Evolutionary conservation across 1,140 invertebrate species (phyloP), one percentile per base, ranked within the genome.

Genomic region (Formica selysi): DNA sequence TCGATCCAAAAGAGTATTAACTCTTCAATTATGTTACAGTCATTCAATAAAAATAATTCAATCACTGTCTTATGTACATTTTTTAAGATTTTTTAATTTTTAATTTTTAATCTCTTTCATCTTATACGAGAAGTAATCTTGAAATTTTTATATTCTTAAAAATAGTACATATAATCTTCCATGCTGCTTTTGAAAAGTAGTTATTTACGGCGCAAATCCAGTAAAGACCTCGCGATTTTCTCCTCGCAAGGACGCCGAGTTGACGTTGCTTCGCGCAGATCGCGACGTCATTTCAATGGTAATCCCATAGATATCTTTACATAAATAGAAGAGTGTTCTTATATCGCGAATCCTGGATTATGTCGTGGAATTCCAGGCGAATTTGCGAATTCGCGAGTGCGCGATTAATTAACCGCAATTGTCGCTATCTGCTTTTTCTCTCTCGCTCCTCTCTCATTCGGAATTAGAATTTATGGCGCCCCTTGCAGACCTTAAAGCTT

Each of bases 391-490:
- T 85, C 78, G 62, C 84, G 64, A 22, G n/a, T 65, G 83, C 57
- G 26, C 76, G 76, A 92, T 92, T 92, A 93, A 94, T 94, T 93
- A 93, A 92, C 64, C 86, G 71, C 89, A 94, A 94, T 93, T 94
- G 93, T 91, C 85, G 76, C 89, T 91, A 86, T 93, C 89, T 92
- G 89, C 87, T 91, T 92, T 92, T 87, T 84, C 87, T 89, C 61
- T 68, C 84, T 65, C 62, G 61, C 44, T 87, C 64, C 51, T 90
- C 87, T 91, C 87, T 91, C 87, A 41, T 74, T 64, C 59, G 76
- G 88, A 93, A 93, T 93, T 93, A 91, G 92, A 88, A 93, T 94
- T 94, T 92, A 94, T 93, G 88, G 78, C 54, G 59, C 65, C 26
- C 61, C 64, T 57, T 83, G 32, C 79, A 48, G 79, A 41, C 13